Conservation (phyloP, 2,888 invertebrate species). For the Aphidoletes aphidimyza region DNA sequence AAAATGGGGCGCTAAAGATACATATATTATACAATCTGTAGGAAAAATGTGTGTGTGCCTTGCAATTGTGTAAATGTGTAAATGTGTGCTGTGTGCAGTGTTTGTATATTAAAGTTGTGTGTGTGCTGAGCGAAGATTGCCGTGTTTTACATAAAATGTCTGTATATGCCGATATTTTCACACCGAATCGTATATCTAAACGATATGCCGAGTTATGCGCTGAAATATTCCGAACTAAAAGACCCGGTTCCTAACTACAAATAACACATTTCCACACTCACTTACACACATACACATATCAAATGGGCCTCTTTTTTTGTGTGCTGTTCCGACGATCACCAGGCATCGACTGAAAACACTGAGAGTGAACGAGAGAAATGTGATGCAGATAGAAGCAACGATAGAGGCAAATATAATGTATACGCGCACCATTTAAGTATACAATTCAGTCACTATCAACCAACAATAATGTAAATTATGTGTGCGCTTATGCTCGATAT, state of each 20-base stretch:
- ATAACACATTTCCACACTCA: neutral
- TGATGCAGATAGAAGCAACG: neutral
- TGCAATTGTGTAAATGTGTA: too few species aligned
- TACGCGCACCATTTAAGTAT: slow-evolving; percentile 47
- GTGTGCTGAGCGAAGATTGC: neutral
- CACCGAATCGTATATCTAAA: slow-evolving; percentile 38
- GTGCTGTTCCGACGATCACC: neutral
- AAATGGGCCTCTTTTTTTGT: neutral
- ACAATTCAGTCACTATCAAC: slow-evolving; percentile 45
- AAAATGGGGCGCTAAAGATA: slow-evolving; percentile 50
- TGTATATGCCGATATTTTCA: slow-evolving; percentile 43
- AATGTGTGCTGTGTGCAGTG: neutral
- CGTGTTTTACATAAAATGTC: slow-evolving; percentile 23
- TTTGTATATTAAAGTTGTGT: neutral
- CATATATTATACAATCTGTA: slow-evolving; percentile 47
- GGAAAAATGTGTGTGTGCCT: neutral
- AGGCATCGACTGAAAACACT: neutral
- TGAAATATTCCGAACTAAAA: neutral
- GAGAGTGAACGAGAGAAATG: too few species aligned
- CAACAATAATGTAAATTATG: slow-evolving; percentile 38
- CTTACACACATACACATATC: neutral
- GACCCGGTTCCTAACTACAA: neutral
- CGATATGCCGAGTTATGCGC: neutral
- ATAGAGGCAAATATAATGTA: neutral
- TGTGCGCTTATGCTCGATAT: slow-evolving; percentile 43